Conservation (phyloP, 2,888 invertebrate species). For the Hirudinaria manillensis region DNA sequence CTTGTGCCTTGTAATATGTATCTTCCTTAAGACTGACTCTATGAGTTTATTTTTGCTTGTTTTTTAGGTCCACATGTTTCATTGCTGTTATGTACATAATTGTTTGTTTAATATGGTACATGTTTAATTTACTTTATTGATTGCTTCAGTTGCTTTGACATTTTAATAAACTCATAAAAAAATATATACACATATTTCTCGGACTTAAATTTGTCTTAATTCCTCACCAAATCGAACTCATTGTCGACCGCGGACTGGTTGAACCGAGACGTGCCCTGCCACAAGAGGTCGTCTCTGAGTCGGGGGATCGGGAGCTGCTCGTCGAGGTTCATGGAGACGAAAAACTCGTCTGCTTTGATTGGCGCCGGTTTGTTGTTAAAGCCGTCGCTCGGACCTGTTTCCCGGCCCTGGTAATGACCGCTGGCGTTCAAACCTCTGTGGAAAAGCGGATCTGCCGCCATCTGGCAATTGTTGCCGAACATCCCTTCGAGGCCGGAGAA, state of each 20-base stretch:
- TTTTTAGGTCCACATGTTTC: no score
- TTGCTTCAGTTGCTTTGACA: no score
- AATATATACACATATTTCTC: no score
- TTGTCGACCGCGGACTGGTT: not conserved
- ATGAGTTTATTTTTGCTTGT: no score
- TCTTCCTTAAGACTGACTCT: no score
- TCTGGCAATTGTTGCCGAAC: not conserved
- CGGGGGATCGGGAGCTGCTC: not conserved
- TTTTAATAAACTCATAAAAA: no score
- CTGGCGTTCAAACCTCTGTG: not conserved
- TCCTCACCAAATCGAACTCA: not conserved
- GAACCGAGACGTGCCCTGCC: not conserved
- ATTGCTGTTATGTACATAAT: no score
- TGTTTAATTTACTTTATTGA: no score
- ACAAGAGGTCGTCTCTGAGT: not conserved
- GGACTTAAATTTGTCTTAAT: no score
- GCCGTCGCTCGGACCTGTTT: not conserved
- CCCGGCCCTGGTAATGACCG: not conserved
- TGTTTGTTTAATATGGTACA: no score
- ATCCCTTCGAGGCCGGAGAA: no score
- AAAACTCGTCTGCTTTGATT: not conserved
- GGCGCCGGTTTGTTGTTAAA: not conserved
- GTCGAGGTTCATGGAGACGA: conserved; percentile 1
- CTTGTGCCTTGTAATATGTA: no score
- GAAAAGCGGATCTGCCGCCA: not conserved